A percentile compares a stretch with the other conserved stretches of the same genome.
These are phyloP conservation scores for Atrichornis clamosus DNA, from an alignment of 2,113 vertebrate species.

Conservation along the genomic window DNA sequence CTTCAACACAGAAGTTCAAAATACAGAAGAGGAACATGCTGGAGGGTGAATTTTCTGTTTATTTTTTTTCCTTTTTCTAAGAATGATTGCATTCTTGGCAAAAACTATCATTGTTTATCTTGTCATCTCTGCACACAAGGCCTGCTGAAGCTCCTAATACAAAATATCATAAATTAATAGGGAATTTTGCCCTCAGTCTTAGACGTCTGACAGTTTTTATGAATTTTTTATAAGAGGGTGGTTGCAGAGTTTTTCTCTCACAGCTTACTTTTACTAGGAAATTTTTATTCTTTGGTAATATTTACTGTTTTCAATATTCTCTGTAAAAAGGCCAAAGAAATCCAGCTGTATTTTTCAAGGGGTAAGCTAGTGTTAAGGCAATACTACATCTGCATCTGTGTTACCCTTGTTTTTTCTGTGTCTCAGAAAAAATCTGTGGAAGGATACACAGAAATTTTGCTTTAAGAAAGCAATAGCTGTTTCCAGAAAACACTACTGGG, in stretches of 20 bases:
- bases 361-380: not conserved
- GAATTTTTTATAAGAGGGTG: not conserved
- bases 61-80: not conserved
- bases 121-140: not conserved
- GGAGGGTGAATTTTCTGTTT: not conserved
- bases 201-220: not conserved
- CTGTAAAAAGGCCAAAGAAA: slow-evolving; percentile 1
- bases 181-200: not conserved
- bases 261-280: not conserved
- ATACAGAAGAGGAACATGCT: not conserved
- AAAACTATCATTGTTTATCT: slow-evolving; percentile 5
- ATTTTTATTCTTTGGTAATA: not conserved
- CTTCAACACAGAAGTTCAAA: not conserved
- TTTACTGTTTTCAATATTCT: not conserved
- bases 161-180: slow-evolving; percentile 14
- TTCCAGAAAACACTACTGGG: not conserved
- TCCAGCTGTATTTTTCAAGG: not conserved
- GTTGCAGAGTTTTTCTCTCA: not conserved
- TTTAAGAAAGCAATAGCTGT: not conserved
- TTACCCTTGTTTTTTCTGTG: not conserved
- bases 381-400: not conserved
- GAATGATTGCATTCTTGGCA: not conserved
- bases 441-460: not conserved
- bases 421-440: not conserved
- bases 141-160: not conserved